Evolutionary conservation across 2,888 invertebrate genomes (phyloP).

Genomic region (Luperina nickerlii): DNA sequence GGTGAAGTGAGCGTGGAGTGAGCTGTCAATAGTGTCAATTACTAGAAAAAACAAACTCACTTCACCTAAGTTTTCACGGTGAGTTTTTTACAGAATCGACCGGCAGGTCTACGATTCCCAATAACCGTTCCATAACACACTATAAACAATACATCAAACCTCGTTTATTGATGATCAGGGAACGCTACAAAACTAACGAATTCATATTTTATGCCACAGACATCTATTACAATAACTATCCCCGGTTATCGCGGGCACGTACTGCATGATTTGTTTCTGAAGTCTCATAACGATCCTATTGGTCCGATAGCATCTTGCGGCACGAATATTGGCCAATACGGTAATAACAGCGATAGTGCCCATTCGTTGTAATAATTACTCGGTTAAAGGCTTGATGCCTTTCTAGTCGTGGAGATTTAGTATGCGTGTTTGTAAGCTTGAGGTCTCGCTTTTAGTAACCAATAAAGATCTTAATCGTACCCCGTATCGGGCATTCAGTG

Average conservation of each 20-base stretch:
- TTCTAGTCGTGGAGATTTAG: constrained; percentile 39
- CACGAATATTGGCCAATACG: constrained; percentile 79
- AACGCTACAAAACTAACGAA: constrained; percentile 49
- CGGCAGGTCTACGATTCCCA: not conserved
- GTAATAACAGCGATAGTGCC: constrained; percentile 70
- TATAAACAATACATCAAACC: constrained; percentile 35
- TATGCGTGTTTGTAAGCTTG: constrained; percentile 28
- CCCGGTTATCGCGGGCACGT: constrained; percentile 77
- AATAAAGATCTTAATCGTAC: constrained; percentile 25
- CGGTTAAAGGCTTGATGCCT: constrained; percentile 47
- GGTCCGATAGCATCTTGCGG: constrained; percentile 76
- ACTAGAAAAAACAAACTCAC: too few relatives aligned
- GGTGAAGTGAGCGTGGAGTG: too few relatives aligned
- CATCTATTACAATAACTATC: constrained; percentile 74
- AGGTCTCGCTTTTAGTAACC: constrained; percentile 22
- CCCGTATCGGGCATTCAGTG: constrained; percentile 4
- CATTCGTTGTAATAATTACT: constrained; percentile 73
- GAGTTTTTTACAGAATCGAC: too few relatives aligned
- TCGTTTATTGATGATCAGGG: constrained; percentile 37
- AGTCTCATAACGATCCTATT: constrained; percentile 76
- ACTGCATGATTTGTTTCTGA: constrained; percentile 78
- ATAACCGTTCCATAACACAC: not conserved
- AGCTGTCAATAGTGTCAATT: too few relatives aligned
- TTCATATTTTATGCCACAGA: constrained; percentile 60
- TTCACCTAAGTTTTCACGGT: too few relatives aligned